These are phyloP conservation scores for Tamias sibiricus DNA, from an alignment of 2,113 vertebrate genomes.

Conservation along the genomic window DNA sequence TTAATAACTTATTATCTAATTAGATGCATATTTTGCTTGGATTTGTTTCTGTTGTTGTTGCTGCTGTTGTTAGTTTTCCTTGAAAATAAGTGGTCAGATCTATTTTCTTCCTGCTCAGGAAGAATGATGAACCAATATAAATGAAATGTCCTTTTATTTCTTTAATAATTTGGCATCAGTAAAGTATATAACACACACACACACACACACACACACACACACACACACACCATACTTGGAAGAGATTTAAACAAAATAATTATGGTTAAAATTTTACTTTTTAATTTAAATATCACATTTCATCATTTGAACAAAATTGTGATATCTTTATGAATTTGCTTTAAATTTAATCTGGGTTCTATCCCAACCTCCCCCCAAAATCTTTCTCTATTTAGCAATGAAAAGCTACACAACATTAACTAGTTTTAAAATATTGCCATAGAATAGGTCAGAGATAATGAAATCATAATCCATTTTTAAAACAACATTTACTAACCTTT, in stretches of 20 bases:
- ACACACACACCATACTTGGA: background rate
- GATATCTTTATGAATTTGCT: background rate
- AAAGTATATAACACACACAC: background rate
- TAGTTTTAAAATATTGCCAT: background rate
- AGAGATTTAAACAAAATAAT: background rate
- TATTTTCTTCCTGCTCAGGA: constrained; percentile 53
- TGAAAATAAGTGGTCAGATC: constrained; percentile 66
- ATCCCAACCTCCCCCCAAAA: background rate
- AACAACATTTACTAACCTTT: background rate
- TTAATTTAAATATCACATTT: background rate
- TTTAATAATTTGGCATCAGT: constrained; percentile 67
- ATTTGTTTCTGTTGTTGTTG: constrained; percentile 2
- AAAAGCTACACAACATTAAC: background rate
- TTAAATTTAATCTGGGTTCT: background rate
- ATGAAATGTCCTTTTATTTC: constrained; percentile 47
- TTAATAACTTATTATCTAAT: background rate
- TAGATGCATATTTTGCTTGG: constrained; percentile 36
- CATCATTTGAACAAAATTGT: background rate
- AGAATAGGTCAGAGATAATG: background rate
- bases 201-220: background rate
- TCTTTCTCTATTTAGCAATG: background rate
- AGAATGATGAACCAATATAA: constrained; percentile 62
- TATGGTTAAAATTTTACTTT: background rate
- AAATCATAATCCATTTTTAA: background rate
- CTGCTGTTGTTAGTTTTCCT: background rate